These are phyloP conservation scores for Drosophila prosaltans DNA, from an alignment of 1,140 invertebrate species.

Conservation along the genomic window DNA sequence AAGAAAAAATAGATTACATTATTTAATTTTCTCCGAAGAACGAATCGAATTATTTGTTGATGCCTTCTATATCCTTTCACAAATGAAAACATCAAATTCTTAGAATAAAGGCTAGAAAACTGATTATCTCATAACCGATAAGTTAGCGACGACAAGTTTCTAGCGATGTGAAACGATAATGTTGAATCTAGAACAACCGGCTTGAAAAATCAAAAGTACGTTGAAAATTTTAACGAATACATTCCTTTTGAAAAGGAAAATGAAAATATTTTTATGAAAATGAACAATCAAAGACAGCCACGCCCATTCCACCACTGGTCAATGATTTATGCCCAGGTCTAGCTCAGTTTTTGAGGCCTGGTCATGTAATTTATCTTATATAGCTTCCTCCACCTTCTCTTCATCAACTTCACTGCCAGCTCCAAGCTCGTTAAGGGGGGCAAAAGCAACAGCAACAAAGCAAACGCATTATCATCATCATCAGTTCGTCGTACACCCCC, in stretches of 20 bases:
- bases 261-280: slow-evolving; percentile 14
- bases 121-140: too few species aligned
- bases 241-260: not conserved
- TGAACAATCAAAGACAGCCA: slow-evolving; percentile 10
- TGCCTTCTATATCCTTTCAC: too few species aligned
- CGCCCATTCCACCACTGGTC: slow-evolving; percentile 25
- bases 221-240: not conserved
- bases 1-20: too few species aligned
- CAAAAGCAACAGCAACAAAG: slow-evolving; percentile 70
- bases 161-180: not conserved
- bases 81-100: too few species aligned
- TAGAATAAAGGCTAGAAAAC: too few species aligned
- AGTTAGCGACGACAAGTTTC: not conserved
- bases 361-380: slow-evolving; percentile 65
- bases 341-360: slow-evolving; percentile 51
- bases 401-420: slow-evolving; percentile 13
- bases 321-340: slow-evolving; percentile 44
- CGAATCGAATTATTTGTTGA: too few species aligned
- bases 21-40: too few species aligned
- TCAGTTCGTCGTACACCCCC: slow-evolving; percentile 39
- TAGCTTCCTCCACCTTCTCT: slow-evolving; percentile 18
- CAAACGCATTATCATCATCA: slow-evolving; percentile 80
- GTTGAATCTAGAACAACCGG: not conserved
- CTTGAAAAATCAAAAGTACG: not conserved
- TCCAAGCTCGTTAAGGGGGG: slow-evolving; percentile 63